Base-by-base conservation (phyloP, 2,888 invertebrate genomes). In the Rugalucina vietnamica region DNA sequence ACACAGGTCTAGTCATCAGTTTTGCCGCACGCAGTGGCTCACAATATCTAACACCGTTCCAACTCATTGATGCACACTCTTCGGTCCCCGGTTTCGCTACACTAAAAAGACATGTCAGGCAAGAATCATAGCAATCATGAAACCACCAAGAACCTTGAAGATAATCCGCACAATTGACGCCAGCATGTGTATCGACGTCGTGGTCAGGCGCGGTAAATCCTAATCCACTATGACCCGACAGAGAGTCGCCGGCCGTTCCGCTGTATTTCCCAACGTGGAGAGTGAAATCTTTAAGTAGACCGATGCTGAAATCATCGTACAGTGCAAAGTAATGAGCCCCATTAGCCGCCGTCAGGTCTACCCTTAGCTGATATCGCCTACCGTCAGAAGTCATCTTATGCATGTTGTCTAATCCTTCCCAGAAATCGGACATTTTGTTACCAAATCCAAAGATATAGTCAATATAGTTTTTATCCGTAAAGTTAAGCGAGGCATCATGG, bases 381-480 rank as follows among this genome's bases (percentile, higher is more conserved):
- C 86, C 84, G n/a, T 86, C 84, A 1, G 54, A 71, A 27, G 86
- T 86, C 32, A 86, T 29, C 14, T 39, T 65, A 34, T 86, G 71
- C 79, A 86, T 76, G 27, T 81, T 74, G 18, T 81, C 83, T n/a
- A 86, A 65, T 1, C 86, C 86, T 86, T n/a, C n/a, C n/a, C n/a
- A n/a, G n/a, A n/a, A n/a, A n/a, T n/a, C n/a, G n/a, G n/a, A n/a
- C n/a, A n/a, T n/a, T n/a, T n/a, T n/a, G n/a, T n/a, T n/a, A n/a
- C n/a, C n/a, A n/a, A n/a, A n/a, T n/a, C n/a, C n/a, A n/a, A n/a
- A n/a, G n/a, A n/a, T n/a, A n/a, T n/a, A n/a, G n/a, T n/a, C n/a
- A n/a, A n/a, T n/a, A n/a, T n/a, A n/a, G n/a, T n/a, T n/a, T n/a
- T n/a, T n/a, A n/a, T n/a, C n/a, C n/a, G n/a, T n/a, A n/a, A n/a